phyloP scores from a whole-genome alignment of 2,888 invertebrate species.

The Erebia epiphron region DNA sequence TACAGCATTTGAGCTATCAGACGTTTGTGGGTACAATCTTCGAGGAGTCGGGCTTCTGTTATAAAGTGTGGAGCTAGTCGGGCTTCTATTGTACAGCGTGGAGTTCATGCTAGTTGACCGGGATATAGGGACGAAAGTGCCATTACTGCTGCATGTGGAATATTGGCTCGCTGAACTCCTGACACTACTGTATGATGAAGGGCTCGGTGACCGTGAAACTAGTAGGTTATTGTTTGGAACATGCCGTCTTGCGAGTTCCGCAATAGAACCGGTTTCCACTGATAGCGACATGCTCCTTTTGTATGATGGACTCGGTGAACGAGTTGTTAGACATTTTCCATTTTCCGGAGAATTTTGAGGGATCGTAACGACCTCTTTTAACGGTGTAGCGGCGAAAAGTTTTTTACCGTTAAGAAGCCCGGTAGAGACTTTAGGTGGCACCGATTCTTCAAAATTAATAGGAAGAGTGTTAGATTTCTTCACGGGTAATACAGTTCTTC shows the following conservation, averaged over 20 bases:
- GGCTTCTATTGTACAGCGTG: conserved; percentile 66
- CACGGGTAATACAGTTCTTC: conserved; percentile 68
- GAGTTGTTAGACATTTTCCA: conserved; percentile 58
- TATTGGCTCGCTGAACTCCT: conserved; percentile 73
- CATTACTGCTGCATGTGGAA: conserved; percentile 76
- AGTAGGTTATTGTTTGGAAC: conserved; percentile 59
- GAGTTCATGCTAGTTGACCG: conserved; percentile 69
- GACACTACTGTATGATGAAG: conserved; percentile 68
- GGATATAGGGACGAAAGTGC: conserved; percentile 69
- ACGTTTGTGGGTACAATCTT: conserved; percentile 86
- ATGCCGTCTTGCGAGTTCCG: conserved; percentile 75
- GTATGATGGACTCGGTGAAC: conserved; percentile 69
- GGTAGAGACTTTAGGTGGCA: conserved; percentile 59
- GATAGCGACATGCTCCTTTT: conserved; percentile 68
- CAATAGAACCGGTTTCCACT: conserved; percentile 77
- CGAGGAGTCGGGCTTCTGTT: conserved; percentile 83
- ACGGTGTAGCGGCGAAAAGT: conserved; percentile 69
- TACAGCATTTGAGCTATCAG: conserved; percentile 69
- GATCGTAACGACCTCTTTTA: conserved; percentile 73
- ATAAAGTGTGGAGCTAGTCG: conserved; percentile 66
- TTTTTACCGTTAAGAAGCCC: conserved; percentile 66
- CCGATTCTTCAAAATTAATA: conserved; percentile 71
- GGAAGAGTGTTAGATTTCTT: conserved; percentile 77
- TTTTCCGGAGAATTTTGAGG: conserved; percentile 56
- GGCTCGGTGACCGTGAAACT: conserved; percentile 83